Conservation (phyloP, 2,888 invertebrate species). For the Aricia artaxerxes region DNA sequence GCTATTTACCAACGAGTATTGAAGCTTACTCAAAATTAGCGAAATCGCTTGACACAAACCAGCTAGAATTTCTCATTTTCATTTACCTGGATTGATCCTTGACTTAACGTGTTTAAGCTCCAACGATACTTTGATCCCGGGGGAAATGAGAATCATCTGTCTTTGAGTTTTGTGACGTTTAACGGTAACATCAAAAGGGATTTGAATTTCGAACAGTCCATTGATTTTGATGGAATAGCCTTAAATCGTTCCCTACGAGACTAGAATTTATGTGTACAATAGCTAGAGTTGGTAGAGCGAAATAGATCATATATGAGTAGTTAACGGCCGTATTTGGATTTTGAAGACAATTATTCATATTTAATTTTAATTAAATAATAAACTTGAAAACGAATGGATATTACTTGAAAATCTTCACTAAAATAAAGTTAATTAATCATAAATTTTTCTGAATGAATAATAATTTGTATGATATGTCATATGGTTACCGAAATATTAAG, state of each 20-base stretch:
- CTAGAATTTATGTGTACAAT: background rate
- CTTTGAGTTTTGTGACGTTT: constrained; percentile 24
- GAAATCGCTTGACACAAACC: background rate
- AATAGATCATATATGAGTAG: too few relatives aligned
- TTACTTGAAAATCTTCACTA: too few relatives aligned
- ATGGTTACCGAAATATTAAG: too few relatives aligned
- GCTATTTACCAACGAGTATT: background rate
- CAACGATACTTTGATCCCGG: constrained; percentile 18
- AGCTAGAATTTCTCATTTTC: constrained; percentile 2
- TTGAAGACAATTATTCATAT: background rate
- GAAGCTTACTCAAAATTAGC: background rate
- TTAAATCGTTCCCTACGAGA: background rate
- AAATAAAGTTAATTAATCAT: too few relatives aligned
- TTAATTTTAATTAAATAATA: background rate
- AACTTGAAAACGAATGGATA: background rate
- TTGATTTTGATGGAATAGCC: constrained; percentile 21
- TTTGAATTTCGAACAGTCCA: constrained; percentile 12
- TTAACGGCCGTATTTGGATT: too few relatives aligned
- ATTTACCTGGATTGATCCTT: constrained; percentile 14
- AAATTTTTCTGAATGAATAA: too few relatives aligned
- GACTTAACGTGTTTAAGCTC: constrained; percentile 14
- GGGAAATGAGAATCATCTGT: constrained; percentile 24
- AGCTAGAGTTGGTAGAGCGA: background rate
- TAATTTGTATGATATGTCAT: too few relatives aligned
- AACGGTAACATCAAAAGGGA: constrained; percentile 16